phyloP scores from a whole-genome alignment of 53 echinoderm and acorn worm species.

The Echinarachnius parma region DNA sequence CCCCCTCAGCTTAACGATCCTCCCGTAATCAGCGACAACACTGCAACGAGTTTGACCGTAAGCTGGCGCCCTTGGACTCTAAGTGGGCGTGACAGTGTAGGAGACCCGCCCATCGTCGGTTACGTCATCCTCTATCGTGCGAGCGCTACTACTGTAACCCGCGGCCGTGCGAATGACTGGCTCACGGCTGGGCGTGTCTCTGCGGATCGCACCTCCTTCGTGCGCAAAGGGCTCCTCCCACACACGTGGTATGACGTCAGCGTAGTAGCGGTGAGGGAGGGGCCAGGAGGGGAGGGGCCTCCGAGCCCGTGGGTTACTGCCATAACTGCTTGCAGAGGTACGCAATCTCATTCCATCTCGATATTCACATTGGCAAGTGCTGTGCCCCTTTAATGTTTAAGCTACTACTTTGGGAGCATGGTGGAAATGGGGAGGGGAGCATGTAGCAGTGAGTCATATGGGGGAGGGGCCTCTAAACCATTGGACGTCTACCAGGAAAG shows the following conservation, averaged over 20 bases:
- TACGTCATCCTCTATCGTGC: slow-evolving; percentile 24
- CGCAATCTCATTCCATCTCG: not conserved
- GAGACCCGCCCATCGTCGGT: slow-evolving; percentile 17
- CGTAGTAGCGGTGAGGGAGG: slow-evolving; percentile 17
- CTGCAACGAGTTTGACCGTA: slow-evolving; percentile 20
- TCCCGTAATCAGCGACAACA: not conserved
- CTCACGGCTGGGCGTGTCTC: slow-evolving; percentile 5
- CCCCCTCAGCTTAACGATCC: not conserved
- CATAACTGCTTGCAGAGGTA: slow-evolving; percentile 20
- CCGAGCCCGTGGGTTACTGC: slow-evolving; percentile 19
- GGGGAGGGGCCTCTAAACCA: too few relatives aligned
- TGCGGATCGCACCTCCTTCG: slow-evolving; percentile 7
- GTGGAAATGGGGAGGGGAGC: too few relatives aligned
- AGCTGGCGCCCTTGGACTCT: slow-evolving; percentile 12
- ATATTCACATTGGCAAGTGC: too few relatives aligned
- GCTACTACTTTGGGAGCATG: too few relatives aligned
- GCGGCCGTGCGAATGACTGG: too few relatives aligned
- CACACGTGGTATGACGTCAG: slow-evolving; percentile 43
- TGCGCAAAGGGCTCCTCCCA: slow-evolving; percentile 2
- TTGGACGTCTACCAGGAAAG: too few relatives aligned
- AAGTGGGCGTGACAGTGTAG: not conserved
- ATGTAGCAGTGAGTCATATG: too few relatives aligned
- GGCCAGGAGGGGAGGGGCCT: slow-evolving; percentile 19
- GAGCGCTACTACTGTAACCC: not conserved
- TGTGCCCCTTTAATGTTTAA: too few relatives aligned